Evolutionary conservation across 2,888 invertebrate species (phyloP).

Genomic region (Euplexia lucipara): DNA sequence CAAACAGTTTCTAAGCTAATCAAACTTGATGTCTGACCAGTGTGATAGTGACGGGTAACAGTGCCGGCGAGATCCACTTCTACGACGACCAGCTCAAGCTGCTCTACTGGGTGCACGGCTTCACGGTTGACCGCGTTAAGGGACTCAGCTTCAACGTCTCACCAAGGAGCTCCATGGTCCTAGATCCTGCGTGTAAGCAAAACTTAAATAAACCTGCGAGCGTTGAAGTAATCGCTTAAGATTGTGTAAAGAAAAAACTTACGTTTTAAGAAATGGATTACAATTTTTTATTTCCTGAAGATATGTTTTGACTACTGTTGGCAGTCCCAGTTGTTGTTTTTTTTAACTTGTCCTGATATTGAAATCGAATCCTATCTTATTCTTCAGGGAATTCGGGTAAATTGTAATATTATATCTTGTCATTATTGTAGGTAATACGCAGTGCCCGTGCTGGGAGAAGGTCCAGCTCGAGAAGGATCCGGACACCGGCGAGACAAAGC

Average conservation of each 20-base stretch:
- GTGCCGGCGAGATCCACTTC: conserved; percentile 90
- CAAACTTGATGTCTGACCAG: conserved; percentile 68
- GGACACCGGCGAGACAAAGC: conserved; percentile 70
- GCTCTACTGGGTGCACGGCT: conserved; percentile 90
- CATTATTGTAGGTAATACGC: conserved; percentile 74
- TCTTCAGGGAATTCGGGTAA: not conserved
- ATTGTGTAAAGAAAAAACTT: too few species aligned
- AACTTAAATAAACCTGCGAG: too few species aligned
- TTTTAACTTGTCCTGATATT: too few species aligned
- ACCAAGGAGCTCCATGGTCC: conserved; percentile 78
- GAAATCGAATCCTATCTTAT: too few species aligned
- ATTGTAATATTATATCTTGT: not conserved
- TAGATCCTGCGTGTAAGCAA: conserved; percentile 81
- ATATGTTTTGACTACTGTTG: too few species aligned
- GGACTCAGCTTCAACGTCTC: conserved; percentile 88
- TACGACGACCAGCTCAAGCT: conserved; percentile 91
- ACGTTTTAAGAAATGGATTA: too few species aligned
- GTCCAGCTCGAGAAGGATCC: conserved; percentile 75
- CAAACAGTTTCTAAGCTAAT: not conserved
- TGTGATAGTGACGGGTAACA: conserved; percentile 90
- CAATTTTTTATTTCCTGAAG: too few species aligned
- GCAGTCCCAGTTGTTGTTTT: too few species aligned
- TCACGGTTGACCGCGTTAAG: conserved; percentile 84
- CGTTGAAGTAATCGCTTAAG: too few species aligned
- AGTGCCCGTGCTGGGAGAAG: conserved; percentile 83